These are phyloP conservation scores for Cotesia congregata DNA, from an alignment of 2,888 invertebrate species.

Conservation along the genomic window DNA sequence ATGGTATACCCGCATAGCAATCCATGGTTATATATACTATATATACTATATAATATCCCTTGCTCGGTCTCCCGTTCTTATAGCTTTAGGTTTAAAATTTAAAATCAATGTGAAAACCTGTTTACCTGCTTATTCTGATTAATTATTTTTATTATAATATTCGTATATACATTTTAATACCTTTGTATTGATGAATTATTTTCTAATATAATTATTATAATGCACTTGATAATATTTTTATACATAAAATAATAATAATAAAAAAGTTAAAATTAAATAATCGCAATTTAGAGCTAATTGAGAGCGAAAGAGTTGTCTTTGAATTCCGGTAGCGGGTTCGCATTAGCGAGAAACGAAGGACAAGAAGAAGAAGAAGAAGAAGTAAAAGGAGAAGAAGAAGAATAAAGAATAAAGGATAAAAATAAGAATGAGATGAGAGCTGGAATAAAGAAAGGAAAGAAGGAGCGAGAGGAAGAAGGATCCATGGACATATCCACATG, in stretches of 20 bases:
- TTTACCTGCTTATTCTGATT: background rate
- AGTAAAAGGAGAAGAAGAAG: too few relatives aligned
- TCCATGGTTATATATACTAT: background rate
- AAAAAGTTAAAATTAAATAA: constrained; percentile 23
- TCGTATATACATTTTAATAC: background rate
- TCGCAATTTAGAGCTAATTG: constrained; percentile 31
- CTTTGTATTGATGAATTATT: too few relatives aligned
- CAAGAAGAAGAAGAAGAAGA: background rate
- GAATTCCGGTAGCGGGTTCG: constrained; percentile 46
- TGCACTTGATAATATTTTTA: background rate
- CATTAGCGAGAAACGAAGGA: constrained; percentile 7
- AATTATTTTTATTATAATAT: background rate
- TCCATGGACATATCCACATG: constrained; percentile 25
- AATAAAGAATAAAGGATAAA: background rate
- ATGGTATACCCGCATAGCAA: constrained; percentile 46
- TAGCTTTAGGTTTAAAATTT: background rate
- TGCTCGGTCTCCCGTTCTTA: background rate
- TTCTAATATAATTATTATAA: too few relatives aligned
- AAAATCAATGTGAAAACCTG: background rate
- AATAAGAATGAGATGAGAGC: background rate
- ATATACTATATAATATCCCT: background rate
- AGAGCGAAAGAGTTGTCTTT: constrained; percentile 39
- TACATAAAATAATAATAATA: background rate
- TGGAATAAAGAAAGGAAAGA: background rate
- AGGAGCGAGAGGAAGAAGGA: constrained; percentile 7